phyloP scores from a whole-genome alignment of 2,113 vertebrate species.

The Indicator maculatus region DNA sequence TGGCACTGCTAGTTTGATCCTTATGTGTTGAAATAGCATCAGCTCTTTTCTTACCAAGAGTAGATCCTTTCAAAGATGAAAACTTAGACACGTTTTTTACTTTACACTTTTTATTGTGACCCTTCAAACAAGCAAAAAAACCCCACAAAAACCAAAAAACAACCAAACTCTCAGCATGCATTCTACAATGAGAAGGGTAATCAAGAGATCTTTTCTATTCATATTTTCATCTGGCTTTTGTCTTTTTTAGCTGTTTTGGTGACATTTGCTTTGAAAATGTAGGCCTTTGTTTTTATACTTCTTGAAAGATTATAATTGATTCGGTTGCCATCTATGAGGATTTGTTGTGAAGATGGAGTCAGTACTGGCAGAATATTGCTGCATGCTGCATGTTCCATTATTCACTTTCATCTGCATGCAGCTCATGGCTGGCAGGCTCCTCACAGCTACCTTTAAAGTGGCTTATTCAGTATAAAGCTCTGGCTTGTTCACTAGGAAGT shows the following conservation, averaged over 20 bases:
- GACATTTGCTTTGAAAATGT: conserved; percentile 52
- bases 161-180: background rate
- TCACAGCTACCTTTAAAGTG: conserved; percentile 70
- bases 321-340: conserved; percentile 40
- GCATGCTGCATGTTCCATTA: conserved; percentile 74
- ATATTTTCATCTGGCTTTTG: conserved; percentile 41
- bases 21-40: conserved; percentile 10
- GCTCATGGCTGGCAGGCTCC: conserved; percentile 66
- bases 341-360: conserved; percentile 73
- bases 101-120: conserved; percentile 37
- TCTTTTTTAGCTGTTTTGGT: conserved; percentile 60
- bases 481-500: conserved; percentile 62
- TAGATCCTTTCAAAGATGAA: conserved; percentile 25
- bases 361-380: conserved; percentile 63
- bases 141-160: background rate
- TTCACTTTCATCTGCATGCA: conserved; percentile 78
- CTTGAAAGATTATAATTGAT: conserved; percentile 68
- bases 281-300: conserved; percentile 56
- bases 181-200: conserved; percentile 14
- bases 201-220: conserved; percentile 34
- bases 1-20: conserved; percentile 27
- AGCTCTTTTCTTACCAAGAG: conserved; percentile 6
- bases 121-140: conserved; percentile 2
- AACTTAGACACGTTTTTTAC: background rate
- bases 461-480: conserved; percentile 60